phyloP scores from a whole-genome alignment of 2,888 invertebrate species.

The Globia sparganii region DNA sequence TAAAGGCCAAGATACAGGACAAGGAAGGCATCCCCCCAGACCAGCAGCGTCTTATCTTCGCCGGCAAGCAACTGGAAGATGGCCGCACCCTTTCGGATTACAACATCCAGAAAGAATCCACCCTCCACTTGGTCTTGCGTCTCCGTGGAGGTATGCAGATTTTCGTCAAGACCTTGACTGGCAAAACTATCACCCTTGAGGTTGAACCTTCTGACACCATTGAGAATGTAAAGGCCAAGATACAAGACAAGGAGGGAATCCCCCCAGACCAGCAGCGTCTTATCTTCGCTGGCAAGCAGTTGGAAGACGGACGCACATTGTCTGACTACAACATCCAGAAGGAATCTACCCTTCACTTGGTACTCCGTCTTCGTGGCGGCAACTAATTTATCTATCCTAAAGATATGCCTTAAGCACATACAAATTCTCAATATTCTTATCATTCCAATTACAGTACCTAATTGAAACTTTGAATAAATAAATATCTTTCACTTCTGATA shows the following conservation, averaged over 20 bases:
- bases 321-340: constrained; percentile 73
- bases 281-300: constrained; percentile 22
- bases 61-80: constrained; percentile 18
- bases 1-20: constrained; percentile 31
- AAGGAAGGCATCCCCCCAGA: constrained; percentile 35
- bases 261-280: constrained; percentile 35
- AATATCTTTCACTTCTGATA: constrained; percentile 55
- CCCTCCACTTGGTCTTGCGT: constrained; percentile 73
- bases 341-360: constrained; percentile 80
- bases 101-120: constrained; percentile 80
- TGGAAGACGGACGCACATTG: constrained; percentile 29
- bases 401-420: constrained; percentile 50
- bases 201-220: constrained; percentile 23
- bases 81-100: constrained; percentile 32
- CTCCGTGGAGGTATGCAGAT: constrained; percentile 67
- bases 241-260: constrained; percentile 32
- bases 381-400: constrained; percentile 53
- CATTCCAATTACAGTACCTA: constrained; percentile 77
- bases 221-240: constrained; percentile 30
- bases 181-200: constrained; percentile 21
- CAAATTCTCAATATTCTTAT: constrained; percentile 66
- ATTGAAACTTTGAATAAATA: constrained; percentile 66
- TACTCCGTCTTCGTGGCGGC: constrained; percentile 76
- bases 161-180: constrained; percentile 28
- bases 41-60: constrained; percentile 32